phyloP scores from a whole-genome alignment of 2,113 vertebrate genomes.

The Calonectris borealis region DNA sequence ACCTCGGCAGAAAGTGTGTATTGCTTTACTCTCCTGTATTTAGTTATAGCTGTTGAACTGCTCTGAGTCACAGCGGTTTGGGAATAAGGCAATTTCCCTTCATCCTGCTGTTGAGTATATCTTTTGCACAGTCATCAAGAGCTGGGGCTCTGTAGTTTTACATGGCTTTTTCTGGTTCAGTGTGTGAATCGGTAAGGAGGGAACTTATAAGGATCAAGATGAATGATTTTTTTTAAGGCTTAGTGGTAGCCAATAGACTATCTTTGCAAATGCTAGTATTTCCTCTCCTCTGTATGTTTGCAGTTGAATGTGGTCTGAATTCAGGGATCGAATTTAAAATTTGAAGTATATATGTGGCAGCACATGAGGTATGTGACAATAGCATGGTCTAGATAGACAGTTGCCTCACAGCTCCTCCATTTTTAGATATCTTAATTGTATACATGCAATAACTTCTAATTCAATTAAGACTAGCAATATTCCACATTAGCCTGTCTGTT shows the following conservation, averaged over 20 bases:
- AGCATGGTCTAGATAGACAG: not conserved
- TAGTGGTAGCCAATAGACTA: not conserved
- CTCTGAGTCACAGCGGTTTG: not conserved
- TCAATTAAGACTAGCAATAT: slow-evolving; percentile 46
- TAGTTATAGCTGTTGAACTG: not conserved
- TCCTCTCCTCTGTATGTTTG: not conserved
- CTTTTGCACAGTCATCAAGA: not conserved
- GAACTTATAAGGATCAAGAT: not conserved
- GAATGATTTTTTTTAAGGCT: not conserved
- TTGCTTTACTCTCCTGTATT: not conserved
- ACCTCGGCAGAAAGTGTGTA: not conserved
- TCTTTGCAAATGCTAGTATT: not conserved
- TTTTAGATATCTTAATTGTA: slow-evolving; percentile 33
- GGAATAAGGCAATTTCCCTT: not conserved
- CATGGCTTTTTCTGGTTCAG: not conserved
- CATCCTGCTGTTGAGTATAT: rapidly evolving
- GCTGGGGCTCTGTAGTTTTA: not conserved
- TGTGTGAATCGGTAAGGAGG: not conserved
- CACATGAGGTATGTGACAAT: not conserved
- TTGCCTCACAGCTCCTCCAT: not conserved
- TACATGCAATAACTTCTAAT: slow-evolving; percentile 54
- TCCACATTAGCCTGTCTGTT: slow-evolving; percentile 42
- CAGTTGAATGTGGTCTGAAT: not conserved
- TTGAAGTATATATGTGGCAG: not conserved
- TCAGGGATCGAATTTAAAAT: not conserved